Percentiles rank a stretch among this genome's conserved stretches.
Conservation (phyloP, 2,888 invertebrate species). For the Ormyrus pomaceus region DNA sequence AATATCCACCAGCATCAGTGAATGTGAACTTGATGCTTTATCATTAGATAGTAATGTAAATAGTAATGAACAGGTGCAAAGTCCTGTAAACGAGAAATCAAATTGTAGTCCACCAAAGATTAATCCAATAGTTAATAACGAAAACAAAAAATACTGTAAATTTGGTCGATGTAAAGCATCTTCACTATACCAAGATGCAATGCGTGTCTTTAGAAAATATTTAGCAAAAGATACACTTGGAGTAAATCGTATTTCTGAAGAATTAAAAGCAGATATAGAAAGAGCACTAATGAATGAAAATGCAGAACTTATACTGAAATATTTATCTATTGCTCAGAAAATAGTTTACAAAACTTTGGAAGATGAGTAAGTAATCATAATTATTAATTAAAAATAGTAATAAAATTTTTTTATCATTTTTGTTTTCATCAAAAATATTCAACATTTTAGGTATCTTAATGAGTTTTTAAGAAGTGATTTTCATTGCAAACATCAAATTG, state of each 20-base stretch:
- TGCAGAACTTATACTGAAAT: conserved; percentile 81
- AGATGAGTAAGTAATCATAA: conserved; percentile 77
- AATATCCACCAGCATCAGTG: conserved; percentile 52
- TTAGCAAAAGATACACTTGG: conserved; percentile 83
- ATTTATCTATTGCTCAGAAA: conserved; percentile 85
- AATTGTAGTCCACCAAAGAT: conserved; percentile 70
- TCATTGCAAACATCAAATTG: conserved; percentile 95
- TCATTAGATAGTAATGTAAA: conserved; percentile 56
- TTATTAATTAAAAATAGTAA: neutral
- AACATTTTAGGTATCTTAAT: conserved; percentile 80
- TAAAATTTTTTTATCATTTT: too few species aligned
- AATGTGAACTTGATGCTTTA: conserved; percentile 51
- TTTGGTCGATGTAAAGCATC: conserved; percentile 59
- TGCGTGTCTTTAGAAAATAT: conserved; percentile 87
- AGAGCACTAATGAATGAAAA: conserved; percentile 83
- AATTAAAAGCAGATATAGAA: conserved; percentile 79
- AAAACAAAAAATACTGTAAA: conserved; percentile 60
- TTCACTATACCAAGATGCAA: conserved; percentile 78
- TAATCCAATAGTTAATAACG: conserved; percentile 62
- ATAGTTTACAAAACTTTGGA: conserved; percentile 84
- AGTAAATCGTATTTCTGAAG: conserved; percentile 79
- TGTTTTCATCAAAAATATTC: too few species aligned
- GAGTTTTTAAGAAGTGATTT: conserved; percentile 90
- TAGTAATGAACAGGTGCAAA: conserved; percentile 45
- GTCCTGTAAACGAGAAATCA: conserved; percentile 54